Conservation (phyloP, 2,113 vertebrate genomes). For the Oriolus oriolus region DNA sequence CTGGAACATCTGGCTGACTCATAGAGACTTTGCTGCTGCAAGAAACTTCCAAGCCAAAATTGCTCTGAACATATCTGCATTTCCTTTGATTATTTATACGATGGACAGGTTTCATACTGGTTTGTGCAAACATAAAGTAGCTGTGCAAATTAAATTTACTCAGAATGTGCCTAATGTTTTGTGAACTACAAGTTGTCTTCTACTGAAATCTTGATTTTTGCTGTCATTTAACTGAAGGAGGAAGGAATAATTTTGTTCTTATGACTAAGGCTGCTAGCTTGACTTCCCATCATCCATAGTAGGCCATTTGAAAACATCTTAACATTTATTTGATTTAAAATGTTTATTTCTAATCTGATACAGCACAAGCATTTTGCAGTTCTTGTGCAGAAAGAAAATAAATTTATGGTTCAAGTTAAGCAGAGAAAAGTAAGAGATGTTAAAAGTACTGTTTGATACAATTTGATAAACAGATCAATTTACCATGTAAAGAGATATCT, state of each 20-base stretch:
- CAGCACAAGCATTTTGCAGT: constrained; percentile 13
- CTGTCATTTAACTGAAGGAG: constrained; percentile 12
- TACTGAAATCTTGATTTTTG: constrained; percentile 23
- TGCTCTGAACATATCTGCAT: constrained; percentile 34
- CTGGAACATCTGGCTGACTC: constrained; percentile 57
- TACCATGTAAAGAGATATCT: neutral
- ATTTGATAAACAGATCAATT: constrained; percentile 31
- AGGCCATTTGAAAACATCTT: neutral
- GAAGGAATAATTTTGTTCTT: neutral
- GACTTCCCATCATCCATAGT: neutral
- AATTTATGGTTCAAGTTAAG: constrained; percentile 1
- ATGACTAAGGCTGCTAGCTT: neutral
- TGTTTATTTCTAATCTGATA: constrained; percentile 5
- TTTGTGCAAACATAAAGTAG: constrained; percentile 22
- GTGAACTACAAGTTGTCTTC: neutral
- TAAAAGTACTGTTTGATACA: neutral
- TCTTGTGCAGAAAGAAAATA: neutral
- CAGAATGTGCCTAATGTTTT: constrained; percentile 10
- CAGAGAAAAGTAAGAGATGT: neutral
- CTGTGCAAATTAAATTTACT: constrained; percentile 36
- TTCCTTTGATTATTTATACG: constrained; percentile 65
- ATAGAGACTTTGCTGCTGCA: constrained; percentile 47
- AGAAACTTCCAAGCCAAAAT: constrained; percentile 53
- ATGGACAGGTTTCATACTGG: constrained; percentile 41
- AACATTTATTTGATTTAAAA: neutral